phyloP scores from a whole-genome alignment of 2,113 vertebrate species.

The Aplodontia rufa region DNA sequence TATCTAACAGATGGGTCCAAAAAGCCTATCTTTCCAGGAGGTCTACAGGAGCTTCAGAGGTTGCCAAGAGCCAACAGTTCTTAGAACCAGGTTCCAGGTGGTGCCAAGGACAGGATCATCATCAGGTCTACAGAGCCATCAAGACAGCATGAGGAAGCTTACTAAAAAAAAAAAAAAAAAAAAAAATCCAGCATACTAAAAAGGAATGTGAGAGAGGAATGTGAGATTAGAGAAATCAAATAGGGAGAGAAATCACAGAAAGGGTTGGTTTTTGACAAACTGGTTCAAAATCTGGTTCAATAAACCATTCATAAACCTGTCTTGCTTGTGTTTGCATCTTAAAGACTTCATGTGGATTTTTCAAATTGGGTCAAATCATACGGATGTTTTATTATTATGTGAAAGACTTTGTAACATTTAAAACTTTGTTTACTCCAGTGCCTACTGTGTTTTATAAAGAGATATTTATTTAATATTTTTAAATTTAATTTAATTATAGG shows the following conservation, averaged over 20 bases:
- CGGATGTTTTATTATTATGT: neutral
- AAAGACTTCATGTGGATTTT: neutral
- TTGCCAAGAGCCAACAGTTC: neutral
- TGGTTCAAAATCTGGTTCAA: neutral
- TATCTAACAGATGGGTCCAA: neutral
- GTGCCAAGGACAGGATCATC: neutral
- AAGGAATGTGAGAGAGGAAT: neutral
- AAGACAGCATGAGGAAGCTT: neutral
- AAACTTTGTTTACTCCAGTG: neutral
- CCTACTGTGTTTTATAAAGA: neutral
- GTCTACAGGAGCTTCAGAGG: neutral
- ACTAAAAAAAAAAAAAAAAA: no score
- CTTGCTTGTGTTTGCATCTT: neutral
- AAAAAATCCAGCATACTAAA: neutral
- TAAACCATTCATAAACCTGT: neutral
- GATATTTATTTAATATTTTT: neutral
- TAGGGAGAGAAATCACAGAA: neutral
- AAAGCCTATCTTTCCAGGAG: neutral
- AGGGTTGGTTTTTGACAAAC: neutral
- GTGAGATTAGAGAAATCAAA: neutral
- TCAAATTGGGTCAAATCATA: neutral
- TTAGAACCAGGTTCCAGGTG: neutral
- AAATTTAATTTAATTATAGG: constrained; percentile 23
- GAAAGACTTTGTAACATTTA: neutral
- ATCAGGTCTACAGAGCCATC: neutral